phyloP scores from a whole-genome alignment of 2,113 vertebrate genomes.

The Pao palembangensis region DNA sequence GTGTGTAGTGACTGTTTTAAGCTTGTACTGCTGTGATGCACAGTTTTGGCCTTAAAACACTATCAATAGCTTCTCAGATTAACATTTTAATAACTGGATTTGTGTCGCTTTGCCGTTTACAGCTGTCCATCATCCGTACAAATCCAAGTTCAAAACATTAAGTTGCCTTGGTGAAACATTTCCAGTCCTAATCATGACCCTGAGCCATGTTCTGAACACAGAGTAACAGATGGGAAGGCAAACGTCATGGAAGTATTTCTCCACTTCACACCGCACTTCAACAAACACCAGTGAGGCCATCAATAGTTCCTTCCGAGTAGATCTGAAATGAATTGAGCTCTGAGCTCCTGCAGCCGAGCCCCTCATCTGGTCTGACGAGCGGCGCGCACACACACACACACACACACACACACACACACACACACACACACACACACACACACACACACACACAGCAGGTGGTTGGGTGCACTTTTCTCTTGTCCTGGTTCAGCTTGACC shows the following conservation, averaged over 20 bases:
- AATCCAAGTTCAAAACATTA: not conserved
- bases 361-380: slow-evolving; percentile 32
- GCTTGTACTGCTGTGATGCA: no score
- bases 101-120: no score
- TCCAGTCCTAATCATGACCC: not conserved
- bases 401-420: slow-evolving; percentile 28
- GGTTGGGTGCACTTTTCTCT: slow-evolving; percentile 49
- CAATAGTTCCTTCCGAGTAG: not conserved
- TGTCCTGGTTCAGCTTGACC: slow-evolving; percentile 59
- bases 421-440: slow-evolving; percentile 15
- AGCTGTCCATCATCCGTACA: no score
- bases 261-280: not conserved
- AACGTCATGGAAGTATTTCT: not conserved
- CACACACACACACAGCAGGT: slow-evolving; percentile 54
- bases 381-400: slow-evolving; percentile 30
- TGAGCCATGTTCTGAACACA: not conserved
- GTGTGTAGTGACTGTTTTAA: no score
- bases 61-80: no score
- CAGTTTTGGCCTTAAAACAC: not conserved
- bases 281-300: slow-evolving; percentile 12
- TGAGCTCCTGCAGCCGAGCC: slow-evolving; percentile 18
- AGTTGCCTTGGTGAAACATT: not conserved
- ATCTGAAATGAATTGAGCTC: slow-evolving; percentile 12
- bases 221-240: slow-evolving; percentile 1
- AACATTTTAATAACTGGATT: no score